Evolutionary conservation across 2,888 invertebrate genomes (phyloP).

Genomic region (Arctia plantaginis): DNA sequence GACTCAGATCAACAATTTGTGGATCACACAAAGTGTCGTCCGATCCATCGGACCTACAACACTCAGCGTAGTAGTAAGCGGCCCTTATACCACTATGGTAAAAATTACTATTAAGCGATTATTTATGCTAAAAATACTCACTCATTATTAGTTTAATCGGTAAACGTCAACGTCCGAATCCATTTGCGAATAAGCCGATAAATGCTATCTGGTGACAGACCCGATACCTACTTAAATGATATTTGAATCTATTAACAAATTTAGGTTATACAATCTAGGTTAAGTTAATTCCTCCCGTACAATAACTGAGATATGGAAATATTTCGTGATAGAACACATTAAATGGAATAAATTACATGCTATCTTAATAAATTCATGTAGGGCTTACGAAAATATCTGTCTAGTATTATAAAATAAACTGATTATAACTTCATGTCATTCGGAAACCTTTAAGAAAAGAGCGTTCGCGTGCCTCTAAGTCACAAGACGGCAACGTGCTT

Average conservation of each 20-base stretch:
- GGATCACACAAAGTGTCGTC: too few species aligned
- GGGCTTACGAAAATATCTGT: neutral
- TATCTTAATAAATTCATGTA: neutral
- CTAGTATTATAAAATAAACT: neutral
- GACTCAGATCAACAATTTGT: too few species aligned
- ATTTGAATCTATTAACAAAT: slow-evolving; percentile 1
- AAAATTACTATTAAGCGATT: neutral
- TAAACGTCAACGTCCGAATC: neutral
- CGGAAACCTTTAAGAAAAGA: too few species aligned
- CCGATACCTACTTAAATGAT: neutral
- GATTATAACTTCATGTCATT: neutral
- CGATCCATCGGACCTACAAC: too few species aligned
- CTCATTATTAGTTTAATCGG: neutral
- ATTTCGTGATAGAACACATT: too few species aligned
- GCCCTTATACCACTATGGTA: too few species aligned
- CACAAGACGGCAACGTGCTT: neutral
- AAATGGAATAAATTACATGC: too few species aligned
- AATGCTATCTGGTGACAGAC: neutral
- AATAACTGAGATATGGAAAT: neutral
- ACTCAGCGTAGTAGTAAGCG: too few species aligned
- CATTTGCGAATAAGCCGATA: slow-evolving; percentile 2
- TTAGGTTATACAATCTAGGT: neutral
- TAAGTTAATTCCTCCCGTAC: neutral
- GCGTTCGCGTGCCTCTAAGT: too few species aligned
- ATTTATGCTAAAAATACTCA: neutral